These are phyloP conservation scores for Orthosia gracilis DNA, from an alignment of 2,888 invertebrate genomes.

Conservation along the genomic window DNA sequence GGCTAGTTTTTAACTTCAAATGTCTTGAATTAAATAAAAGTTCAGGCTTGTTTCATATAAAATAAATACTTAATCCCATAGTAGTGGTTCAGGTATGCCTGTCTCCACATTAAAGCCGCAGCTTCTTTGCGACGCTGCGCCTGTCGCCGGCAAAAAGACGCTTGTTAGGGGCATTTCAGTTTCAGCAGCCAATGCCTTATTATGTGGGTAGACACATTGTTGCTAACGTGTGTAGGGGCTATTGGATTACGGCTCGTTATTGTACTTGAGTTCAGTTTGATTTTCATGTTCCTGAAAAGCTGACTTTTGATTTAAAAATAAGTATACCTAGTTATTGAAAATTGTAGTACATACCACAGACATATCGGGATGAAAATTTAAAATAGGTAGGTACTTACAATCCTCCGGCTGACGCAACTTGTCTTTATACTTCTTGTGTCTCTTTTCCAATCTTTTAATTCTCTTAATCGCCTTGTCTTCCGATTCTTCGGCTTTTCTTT, in stretches of 20 bases:
- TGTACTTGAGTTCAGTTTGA: not conserved
- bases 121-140: constrained; percentile 30
- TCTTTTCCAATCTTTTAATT: too few relatives aligned
- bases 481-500: too few relatives aligned
- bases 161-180: constrained; percentile 59
- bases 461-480: too few relatives aligned
- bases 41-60: not conserved
- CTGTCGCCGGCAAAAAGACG: constrained; percentile 52
- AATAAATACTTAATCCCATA: not conserved
- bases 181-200: constrained; percentile 47
- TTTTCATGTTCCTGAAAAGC: too few relatives aligned
- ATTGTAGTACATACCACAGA: too few relatives aligned
- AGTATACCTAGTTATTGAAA: too few relatives aligned
- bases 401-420: too few relatives aligned
- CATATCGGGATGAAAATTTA: too few relatives aligned
- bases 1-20: too few relatives aligned
- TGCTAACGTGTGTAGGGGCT: not conserved
- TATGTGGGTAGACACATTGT: constrained; percentile 11
- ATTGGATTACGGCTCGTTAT: not conserved
- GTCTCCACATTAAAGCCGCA: constrained; percentile 9
- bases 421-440: too few relatives aligned
- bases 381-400: too few relatives aligned
- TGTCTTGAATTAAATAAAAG: not conserved
- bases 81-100: constrained; percentile 38
- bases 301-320: not conserved